A percentile compares a stretch with the other conserved stretches of the same genome.
phyloP scores from a whole-genome alignment of 2,888 invertebrate species.

The Drosophila subquinaria region DNA sequence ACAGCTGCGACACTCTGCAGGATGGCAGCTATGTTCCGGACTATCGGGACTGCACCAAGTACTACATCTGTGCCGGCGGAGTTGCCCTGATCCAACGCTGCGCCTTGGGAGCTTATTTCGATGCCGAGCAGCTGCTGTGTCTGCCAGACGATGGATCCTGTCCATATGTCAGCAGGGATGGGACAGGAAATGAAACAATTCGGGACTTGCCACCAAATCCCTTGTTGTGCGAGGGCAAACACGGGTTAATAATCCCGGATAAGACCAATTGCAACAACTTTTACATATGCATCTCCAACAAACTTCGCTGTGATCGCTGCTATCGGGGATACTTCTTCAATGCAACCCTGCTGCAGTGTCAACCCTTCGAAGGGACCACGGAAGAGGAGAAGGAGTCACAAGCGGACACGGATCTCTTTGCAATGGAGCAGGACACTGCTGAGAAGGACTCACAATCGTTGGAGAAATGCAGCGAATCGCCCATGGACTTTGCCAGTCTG shows the following conservation, averaged over 20 bases:
- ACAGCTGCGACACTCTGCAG: constrained; percentile 58
- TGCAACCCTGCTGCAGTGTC: constrained; percentile 66
- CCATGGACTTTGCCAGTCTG: constrained; percentile 54
- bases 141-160: constrained; percentile 78
- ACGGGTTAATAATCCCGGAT: constrained; percentile 79
- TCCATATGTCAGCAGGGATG: constrained; percentile 45
- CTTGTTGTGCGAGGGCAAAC: constrained; percentile 74
- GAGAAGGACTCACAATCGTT: background rate
- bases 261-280: constrained; percentile 82
- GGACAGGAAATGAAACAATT: constrained; percentile 9
- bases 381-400: constrained; percentile 16
- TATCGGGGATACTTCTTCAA: constrained; percentile 78
- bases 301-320: constrained; percentile 80
- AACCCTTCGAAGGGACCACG: constrained; percentile 11
- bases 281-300: constrained; percentile 81
- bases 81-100: constrained; percentile 69
- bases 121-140: constrained; percentile 69
- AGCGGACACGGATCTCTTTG: background rate
- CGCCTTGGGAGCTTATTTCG: constrained; percentile 66
- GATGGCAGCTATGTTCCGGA: constrained; percentile 75
- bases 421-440: background rate
- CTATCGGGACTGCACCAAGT: constrained; percentile 76
- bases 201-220: constrained; percentile 61
- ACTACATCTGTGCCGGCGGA: constrained; percentile 77
- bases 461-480: constrained; percentile 61